A percentile compares a stretch with the other conserved stretches of the same genome.
Conservation (phyloP, 2,113 vertebrate species). For the Illadopsis cleaveri region DNA sequence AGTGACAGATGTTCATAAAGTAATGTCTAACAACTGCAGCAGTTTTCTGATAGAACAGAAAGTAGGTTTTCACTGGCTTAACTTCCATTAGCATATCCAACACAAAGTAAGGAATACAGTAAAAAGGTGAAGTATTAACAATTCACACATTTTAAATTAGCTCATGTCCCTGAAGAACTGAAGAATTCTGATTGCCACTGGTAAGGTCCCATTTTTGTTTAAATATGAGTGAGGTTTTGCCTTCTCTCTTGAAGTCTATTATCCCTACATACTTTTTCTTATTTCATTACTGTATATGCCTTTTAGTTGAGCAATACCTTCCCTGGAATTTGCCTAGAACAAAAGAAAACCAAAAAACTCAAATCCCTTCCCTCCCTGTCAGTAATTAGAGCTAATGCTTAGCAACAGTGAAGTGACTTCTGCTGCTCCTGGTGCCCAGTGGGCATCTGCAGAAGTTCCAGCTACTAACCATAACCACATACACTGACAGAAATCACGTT, state of each 20-base stretch:
- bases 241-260: neutral
- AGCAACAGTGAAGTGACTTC: neutral
- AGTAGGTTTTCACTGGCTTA: neutral
- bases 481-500: neutral
- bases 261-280: neutral
- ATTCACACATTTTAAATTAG: neutral
- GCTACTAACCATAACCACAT: neutral
- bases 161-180: neutral
- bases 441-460: neutral
- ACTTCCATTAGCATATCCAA: neutral
- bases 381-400: neutral
- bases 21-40: neutral
- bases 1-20: constrained; percentile 9
- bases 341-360: neutral
- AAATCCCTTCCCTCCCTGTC: neutral
- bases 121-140: neutral
- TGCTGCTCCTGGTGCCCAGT: fast-evolving
- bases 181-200: neutral
- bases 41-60: neutral
- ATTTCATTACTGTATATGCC: neutral
- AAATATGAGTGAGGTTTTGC: neutral
- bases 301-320: neutral
- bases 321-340: neutral
- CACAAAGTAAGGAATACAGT: neutral
- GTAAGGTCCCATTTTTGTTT: neutral